A percentile compares a stretch with the other conserved stretches of the same genome.
Conservation (phyloP, 2,888 invertebrate genomes). For the Dimorphilus gyrociliatus region DNA sequence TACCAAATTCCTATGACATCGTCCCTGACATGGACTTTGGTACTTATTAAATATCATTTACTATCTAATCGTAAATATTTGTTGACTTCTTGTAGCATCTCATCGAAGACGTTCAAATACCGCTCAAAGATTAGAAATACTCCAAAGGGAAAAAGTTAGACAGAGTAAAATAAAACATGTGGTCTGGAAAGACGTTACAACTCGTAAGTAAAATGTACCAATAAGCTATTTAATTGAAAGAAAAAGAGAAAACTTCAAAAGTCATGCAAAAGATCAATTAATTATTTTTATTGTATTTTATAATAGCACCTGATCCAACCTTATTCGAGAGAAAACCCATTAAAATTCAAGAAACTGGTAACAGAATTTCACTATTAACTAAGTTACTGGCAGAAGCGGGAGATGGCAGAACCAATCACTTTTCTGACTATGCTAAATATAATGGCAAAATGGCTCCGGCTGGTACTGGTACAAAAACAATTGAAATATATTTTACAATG, state of each 20-base stretch:
- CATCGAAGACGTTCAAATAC: slow-evolving; percentile 66
- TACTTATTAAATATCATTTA: slow-evolving; percentile 9
- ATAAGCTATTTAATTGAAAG: neutral
- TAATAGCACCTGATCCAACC: no score
- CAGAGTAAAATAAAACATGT: slow-evolving; percentile 36
- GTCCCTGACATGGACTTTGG: slow-evolving; percentile 45
- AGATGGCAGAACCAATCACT: slow-evolving; percentile 64
- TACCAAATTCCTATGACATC: slow-evolving; percentile 56
- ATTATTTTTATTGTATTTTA: no score
- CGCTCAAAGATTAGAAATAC: slow-evolving; percentile 67
- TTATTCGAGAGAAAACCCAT: slow-evolving; percentile 39
- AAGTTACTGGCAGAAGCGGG: slow-evolving; percentile 60
- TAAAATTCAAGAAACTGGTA: no score
- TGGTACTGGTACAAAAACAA: slow-evolving; percentile 61
- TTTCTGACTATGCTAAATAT: slow-evolving; percentile 71
- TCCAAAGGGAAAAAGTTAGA: slow-evolving; percentile 61
- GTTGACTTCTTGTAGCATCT: slow-evolving; percentile 18
- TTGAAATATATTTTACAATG: slow-evolving; percentile 78
- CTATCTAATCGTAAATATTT: neutral
- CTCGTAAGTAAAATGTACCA: neutral
- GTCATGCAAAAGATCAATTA: slow-evolving; percentile 41
- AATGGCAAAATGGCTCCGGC: slow-evolving; percentile 55
- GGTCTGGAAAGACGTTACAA: slow-evolving; percentile 17
- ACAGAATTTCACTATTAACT: slow-evolving; percentile 48
- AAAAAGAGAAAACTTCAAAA: slow-evolving; percentile 9